Conservation (phyloP, 1,140 invertebrate species). For the Brachionus angularis region DNA sequence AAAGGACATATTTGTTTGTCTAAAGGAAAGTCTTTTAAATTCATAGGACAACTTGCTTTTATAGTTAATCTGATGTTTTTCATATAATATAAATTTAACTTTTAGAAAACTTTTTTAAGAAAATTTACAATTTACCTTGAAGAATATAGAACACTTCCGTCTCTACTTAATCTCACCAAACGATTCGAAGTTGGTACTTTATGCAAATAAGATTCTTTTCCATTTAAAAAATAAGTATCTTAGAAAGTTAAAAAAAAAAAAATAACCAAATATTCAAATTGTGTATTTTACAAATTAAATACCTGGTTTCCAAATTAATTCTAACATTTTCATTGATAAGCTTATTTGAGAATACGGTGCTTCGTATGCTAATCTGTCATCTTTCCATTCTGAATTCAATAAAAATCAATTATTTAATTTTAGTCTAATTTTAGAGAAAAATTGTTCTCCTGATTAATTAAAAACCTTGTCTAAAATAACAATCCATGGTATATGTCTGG, state of each 20-base stretch:
- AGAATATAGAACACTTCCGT: constrained; percentile 52
- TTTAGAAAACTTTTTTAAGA: neutral
- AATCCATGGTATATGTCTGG: constrained; percentile 54
- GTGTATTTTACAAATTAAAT: too few relatives aligned
- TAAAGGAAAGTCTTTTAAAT: constrained; percentile 70
- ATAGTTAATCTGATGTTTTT: constrained; percentile 60
- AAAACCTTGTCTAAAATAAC: constrained; percentile 52
- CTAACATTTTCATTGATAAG: constrained; percentile 45
- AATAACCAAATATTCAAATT: too few relatives aligned
- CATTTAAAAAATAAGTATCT: constrained; percentile 58
- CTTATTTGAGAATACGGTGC: constrained; percentile 35
- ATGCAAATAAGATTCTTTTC: constrained; percentile 58
- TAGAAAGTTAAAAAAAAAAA: too few relatives aligned
- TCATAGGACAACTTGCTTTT: constrained; percentile 94
- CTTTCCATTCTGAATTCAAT: constrained; percentile 47
- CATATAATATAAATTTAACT: constrained; percentile 46
- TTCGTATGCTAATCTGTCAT: constrained; percentile 50
- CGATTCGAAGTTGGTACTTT: constrained; percentile 56
- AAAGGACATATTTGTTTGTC: constrained; percentile 58
- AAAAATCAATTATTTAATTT: neutral
- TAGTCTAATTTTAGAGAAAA: neutral
- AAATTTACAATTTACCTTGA: constrained; percentile 50
- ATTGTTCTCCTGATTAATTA: neutral
- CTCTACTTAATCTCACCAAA: constrained; percentile 52
- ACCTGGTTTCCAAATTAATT: constrained; percentile 50